Evolutionary conservation across 2,888 invertebrate species (phyloP).

Genomic region (Brachypalpus laphriformis): DNA sequence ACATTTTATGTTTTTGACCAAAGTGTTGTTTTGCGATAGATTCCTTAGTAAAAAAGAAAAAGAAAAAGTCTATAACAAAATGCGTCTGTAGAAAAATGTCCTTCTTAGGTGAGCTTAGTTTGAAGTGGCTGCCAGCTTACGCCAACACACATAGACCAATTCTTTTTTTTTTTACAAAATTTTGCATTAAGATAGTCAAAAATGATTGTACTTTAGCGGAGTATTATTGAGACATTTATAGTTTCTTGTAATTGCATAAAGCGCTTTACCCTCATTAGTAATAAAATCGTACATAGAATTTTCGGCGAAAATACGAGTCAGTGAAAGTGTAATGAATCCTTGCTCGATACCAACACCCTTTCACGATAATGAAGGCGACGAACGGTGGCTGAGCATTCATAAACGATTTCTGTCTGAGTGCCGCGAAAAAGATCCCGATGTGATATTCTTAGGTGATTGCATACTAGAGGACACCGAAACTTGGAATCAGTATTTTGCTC

Average conservation of each 20-base stretch:
- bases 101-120: no score
- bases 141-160: no score
- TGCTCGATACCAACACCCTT: conserved; percentile 88
- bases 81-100: no score
- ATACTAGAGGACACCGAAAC: conserved; percentile 92
- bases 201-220: background rate
- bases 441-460: conserved; percentile 95
- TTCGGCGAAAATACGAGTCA: conserved; percentile 1
- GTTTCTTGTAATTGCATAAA: background rate
- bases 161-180: conserved; percentile 20
- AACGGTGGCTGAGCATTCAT: conserved; percentile 90
- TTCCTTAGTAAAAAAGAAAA: no score
- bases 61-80: no score
- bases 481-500: conserved; percentile 95
- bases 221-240: background rate
- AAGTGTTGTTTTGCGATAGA: no score
- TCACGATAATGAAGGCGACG: conserved; percentile 92
- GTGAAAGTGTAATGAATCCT: conserved; percentile 85
- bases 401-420: conserved; percentile 92
- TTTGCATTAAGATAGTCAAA: background rate
- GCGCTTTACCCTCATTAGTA: background rate
- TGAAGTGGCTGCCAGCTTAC: no score
- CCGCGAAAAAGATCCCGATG: conserved; percentile 95
- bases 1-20: no score
- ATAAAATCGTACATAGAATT: background rate